These are phyloP conservation scores for Troides aeacus DNA, from an alignment of 2,888 invertebrate species.

Conservation along the genomic window DNA sequence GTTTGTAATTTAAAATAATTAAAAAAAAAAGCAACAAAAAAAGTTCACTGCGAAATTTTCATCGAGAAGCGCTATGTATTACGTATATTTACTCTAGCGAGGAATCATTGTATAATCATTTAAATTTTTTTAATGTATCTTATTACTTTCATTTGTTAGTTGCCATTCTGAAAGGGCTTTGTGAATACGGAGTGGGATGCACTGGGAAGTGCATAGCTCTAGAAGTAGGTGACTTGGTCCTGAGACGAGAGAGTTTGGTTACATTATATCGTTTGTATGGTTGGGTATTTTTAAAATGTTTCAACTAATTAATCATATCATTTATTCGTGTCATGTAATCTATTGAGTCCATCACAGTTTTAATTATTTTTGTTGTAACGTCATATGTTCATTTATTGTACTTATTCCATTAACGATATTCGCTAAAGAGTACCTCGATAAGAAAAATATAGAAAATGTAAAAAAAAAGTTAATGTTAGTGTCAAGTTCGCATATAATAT, in stretches of 20 bases:
- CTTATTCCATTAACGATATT: conserved; percentile 77
- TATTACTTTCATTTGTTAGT: conserved; percentile 47
- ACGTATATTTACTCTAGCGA: conserved; percentile 68
- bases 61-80: conserved; percentile 58
- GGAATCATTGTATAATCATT: conserved; percentile 64
- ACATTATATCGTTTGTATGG: conserved; percentile 54
- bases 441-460: conserved; percentile 49
- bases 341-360: conserved; percentile 43
- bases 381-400: conserved; percentile 75
- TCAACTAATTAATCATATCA: conserved; percentile 60
- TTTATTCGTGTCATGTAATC: conserved; percentile 56
- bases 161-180: conserved; percentile 49
- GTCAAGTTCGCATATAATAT: conserved; percentile 73
- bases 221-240: conserved; percentile 44
- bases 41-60: conserved; percentile 59
- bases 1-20: conserved; percentile 70
- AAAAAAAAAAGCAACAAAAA: conserved; percentile 61
- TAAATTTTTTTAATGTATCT: conserved; percentile 58
- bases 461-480: conserved; percentile 57
- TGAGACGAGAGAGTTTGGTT: conserved; percentile 42
- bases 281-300: conserved; percentile 63
- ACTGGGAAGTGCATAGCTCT: conserved; percentile 40
- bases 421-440: conserved; percentile 68
- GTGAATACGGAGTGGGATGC: conserved; percentile 35
- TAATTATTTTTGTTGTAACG: conserved; percentile 54